Evolutionary conservation across 2,888 invertebrate species (phyloP), one percentile per base, ranked within the genome.

Genomic region (Tachina fera): DNA sequence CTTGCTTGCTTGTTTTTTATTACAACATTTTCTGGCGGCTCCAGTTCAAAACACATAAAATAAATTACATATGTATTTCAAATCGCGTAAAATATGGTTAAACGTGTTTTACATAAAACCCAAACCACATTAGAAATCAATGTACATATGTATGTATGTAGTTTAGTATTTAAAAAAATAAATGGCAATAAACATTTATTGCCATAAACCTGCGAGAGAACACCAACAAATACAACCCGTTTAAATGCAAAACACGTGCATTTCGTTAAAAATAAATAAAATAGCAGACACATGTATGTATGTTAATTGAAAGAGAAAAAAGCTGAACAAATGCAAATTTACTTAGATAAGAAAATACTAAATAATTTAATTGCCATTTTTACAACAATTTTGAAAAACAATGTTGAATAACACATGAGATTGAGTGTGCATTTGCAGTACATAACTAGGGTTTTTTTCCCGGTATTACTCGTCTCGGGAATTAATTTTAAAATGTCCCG

Each of bases 161-260:
- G 13, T 71, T 61, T 13, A 65, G 74, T 74, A 68, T 72, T 61
- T 72, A 74, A 51, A 77, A 58, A 80, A 80, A 67, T 31, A 43
- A 61, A 71, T 80, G 58, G 41, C 61, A n/a, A 68, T 72, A 72
- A 31, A 60, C 77, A 9, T 81, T 77, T 67, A 81, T 84, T 47
- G 49, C 60, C 65, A 68, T 65, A 72, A 49, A 70, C 31, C 31
- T 22, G 11, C 16, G 45, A 19, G 6, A 39, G n/a, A 53, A 56
- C 22, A 41, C 10, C 41, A 19, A 61, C 10, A 60, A 49, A 39
- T 67, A 70, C 72, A 81, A 75, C 68, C 61, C 31, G 77, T 85
- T 85, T 82, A 65, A 75, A 85, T 85, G 74, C 85, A 82, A 85
- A 82, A 78, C 85, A 85, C 78, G 85, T 85, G 85, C 76, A 74